phyloP scores from a whole-genome alignment of 2,888 invertebrate genomes.

The Dusona sp. region DNA sequence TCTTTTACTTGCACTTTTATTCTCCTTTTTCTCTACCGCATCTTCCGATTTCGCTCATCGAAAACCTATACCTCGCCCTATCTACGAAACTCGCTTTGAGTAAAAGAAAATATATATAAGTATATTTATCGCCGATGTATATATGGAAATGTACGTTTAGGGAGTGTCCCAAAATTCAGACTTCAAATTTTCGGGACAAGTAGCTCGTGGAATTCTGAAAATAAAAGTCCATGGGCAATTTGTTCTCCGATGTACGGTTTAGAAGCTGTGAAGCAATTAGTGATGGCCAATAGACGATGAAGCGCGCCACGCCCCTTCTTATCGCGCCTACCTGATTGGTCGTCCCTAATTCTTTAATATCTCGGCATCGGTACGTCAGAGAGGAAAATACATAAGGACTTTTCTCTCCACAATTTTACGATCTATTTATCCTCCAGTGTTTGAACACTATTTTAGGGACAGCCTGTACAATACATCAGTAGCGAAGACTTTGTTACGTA shows the following conservation, averaged over 20 bases:
- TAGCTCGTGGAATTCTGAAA: neutral
- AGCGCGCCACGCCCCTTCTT: neutral
- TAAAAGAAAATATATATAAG: neutral
- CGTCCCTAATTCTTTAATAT: neutral
- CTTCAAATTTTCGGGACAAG: neutral
- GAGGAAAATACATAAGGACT: neutral
- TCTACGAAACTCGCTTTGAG: slow-evolving; percentile 15
- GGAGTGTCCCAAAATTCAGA: neutral
- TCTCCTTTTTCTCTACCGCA: slow-evolving; percentile 21
- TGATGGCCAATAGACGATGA: neutral
- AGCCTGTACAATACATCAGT: neutral
- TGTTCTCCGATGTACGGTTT: neutral
- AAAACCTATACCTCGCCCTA: slow-evolving; percentile 57
- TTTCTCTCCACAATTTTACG: neutral
- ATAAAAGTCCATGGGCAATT: neutral
- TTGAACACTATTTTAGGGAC: neutral
- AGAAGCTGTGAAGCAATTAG: neutral
- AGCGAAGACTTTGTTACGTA: slow-evolving; percentile 26
- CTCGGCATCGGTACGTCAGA: neutral
- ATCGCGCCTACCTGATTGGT: neutral
- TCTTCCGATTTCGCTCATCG: slow-evolving; percentile 61
- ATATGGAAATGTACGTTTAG: neutral
- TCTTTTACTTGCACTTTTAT: slow-evolving; percentile 34
- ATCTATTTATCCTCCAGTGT: neutral
- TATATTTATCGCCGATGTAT: neutral